Conservation (phyloP, 2,888 invertebrate species). For the Hypselothyrea guttata region DNA sequence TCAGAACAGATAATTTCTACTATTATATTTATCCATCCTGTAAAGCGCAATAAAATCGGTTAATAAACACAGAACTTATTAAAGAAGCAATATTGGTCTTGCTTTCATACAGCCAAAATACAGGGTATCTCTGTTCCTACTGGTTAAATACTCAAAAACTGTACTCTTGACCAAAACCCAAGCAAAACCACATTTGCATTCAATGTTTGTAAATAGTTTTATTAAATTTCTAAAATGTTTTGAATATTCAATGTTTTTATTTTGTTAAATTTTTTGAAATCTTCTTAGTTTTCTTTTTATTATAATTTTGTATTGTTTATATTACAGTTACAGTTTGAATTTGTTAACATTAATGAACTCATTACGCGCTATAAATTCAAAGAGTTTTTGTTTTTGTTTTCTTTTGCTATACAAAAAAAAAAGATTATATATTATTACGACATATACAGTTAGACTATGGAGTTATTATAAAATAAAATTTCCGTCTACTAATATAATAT, state of each 20-base stretch:
- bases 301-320: constrained; percentile 32
- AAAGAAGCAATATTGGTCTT: too few species aligned
- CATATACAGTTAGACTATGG: constrained; percentile 14
- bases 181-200: neutral
- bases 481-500: constrained; percentile 33
- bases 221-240: constrained; percentile 47
- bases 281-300: constrained; percentile 21
- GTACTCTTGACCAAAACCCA: too few species aligned
- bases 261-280: neutral
- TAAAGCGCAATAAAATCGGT: too few species aligned
- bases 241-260: neutral
- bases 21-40: too few species aligned
- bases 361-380: constrained; percentile 74
- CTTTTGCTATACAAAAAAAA: constrained; percentile 55
- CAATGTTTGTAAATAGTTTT: constrained; percentile 55
- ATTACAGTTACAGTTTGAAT: constrained; percentile 48
- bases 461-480: constrained; percentile 47
- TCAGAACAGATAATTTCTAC: too few species aligned
- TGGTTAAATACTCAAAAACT: too few species aligned
- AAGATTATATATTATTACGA: constrained; percentile 28
- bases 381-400: constrained; percentile 49
- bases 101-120: too few species aligned
- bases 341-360: constrained; percentile 66
- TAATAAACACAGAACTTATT: too few species aligned
- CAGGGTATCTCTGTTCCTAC: too few species aligned